Evolutionary conservation across 2,888 invertebrate species (phyloP).

Genomic region (Leptogaster cylindrica): DNA sequence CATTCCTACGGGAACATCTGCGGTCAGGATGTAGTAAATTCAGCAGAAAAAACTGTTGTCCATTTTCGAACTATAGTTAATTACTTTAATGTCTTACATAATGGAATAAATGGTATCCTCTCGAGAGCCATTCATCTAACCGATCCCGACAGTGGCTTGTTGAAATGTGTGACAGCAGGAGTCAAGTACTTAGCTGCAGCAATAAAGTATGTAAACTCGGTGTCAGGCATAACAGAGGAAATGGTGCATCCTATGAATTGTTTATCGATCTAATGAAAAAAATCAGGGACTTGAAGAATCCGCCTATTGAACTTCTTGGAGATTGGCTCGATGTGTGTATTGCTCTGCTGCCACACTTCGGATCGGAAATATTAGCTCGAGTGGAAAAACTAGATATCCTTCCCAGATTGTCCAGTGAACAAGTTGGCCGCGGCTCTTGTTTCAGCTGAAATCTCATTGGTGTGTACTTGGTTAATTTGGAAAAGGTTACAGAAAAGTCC

Average conservation of each 20-base stretch:
- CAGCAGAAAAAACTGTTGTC: slow-evolving; percentile 66
- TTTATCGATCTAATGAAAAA: slow-evolving; percentile 61
- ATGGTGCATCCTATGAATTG: slow-evolving; percentile 63
- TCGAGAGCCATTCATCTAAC: slow-evolving; percentile 52
- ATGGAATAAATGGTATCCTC: slow-evolving; percentile 66
- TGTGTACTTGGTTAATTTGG: slow-evolving; percentile 66
- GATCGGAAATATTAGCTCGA: slow-evolving; percentile 66
- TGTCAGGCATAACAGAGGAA: slow-evolving; percentile 56
- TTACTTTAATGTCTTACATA: slow-evolving; percentile 71
- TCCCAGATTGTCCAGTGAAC: slow-evolving; percentile 64
- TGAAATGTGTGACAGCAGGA: slow-evolving; percentile 56
- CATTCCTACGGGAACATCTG: slow-evolving; percentile 65
- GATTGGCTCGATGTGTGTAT: slow-evolving; percentile 67
- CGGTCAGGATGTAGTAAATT: slow-evolving; percentile 65
- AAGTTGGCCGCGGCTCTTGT: slow-evolving; percentile 67
- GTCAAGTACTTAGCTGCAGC: slow-evolving; percentile 55
- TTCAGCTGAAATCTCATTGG: slow-evolving; percentile 70
- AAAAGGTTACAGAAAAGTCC: slow-evolving; percentile 66
- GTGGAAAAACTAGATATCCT: slow-evolving; percentile 67
- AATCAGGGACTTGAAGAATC: slow-evolving; percentile 65
- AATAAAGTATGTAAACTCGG: slow-evolving; percentile 53
- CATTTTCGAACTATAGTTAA: slow-evolving; percentile 69
- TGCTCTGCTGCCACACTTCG: slow-evolving; percentile 65
- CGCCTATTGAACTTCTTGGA: slow-evolving; percentile 65
- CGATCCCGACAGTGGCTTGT: slow-evolving; percentile 55